Evolutionary conservation across 2,797 vertebrate genomes (phyloP).

Genomic region (Echeneis naucrates): DNA sequence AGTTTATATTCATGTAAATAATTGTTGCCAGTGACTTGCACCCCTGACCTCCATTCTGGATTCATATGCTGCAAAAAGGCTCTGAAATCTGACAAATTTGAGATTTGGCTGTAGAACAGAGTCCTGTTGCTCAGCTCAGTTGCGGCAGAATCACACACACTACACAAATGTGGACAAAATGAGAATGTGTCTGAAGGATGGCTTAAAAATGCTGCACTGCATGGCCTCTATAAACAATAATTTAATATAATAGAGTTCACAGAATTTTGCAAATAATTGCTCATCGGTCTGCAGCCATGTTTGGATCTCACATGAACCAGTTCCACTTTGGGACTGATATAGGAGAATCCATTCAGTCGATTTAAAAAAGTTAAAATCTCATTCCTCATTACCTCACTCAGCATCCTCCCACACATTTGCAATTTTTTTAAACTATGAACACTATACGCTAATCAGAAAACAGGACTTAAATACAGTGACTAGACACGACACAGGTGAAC

Average conservation of each 20-base stretch:
- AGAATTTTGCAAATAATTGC: not conserved
- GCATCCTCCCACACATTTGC: not conserved
- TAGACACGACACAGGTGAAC: too few relatives aligned
- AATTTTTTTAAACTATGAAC: not conserved
- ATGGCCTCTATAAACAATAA: constrained; percentile 9
- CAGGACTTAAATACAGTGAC: too few relatives aligned
- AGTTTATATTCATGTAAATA: not conserved
- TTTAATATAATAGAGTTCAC: not conserved
- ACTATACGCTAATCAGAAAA: too few relatives aligned
- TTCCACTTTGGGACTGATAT: not conserved
- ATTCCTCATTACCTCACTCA: not conserved
- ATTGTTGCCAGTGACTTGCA: not conserved
- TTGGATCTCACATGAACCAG: not conserved
- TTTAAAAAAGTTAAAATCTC: not conserved
- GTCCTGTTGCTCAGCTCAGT: constrained; percentile 28
- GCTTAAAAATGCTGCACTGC: not conserved
- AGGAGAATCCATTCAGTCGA: constrained; percentile 10
- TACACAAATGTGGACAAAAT: constrained; percentile 23
- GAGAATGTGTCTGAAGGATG: constrained; percentile 17
- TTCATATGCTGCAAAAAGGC: constrained; percentile 17
- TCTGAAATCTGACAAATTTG: constrained; percentile 48
- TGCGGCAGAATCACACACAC: constrained; percentile 42
- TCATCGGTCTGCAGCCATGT: not conserved
- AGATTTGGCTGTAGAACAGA: constrained; percentile 32
- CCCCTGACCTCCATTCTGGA: constrained; percentile 29